phyloP scores from a whole-genome alignment of 2,797 vertebrate genomes.

The Eospalax fontanierii region DNA sequence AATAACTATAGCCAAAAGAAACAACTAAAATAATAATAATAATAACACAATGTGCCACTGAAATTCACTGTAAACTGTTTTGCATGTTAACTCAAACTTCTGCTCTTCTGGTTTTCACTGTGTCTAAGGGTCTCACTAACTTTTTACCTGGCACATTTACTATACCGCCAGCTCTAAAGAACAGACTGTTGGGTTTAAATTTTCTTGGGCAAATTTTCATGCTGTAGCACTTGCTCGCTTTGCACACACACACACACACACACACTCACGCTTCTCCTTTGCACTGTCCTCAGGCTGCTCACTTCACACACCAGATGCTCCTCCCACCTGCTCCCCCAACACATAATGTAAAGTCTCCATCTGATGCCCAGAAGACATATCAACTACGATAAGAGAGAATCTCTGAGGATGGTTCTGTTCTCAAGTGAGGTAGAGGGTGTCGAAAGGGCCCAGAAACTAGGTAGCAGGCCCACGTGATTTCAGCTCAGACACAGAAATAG shows the following conservation, averaged over 20 bases:
- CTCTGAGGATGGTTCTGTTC: slow-evolving; percentile 64
- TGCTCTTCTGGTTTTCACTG: slow-evolving; percentile 79
- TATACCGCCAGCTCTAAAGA: slow-evolving; percentile 81
- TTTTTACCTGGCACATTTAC: slow-evolving; percentile 85
- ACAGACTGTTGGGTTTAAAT: slow-evolving; percentile 87
- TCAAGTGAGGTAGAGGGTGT: slow-evolving; percentile 14
- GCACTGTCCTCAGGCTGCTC: slow-evolving; percentile 89
- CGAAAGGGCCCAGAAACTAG: slow-evolving; percentile 47
- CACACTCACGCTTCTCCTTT: slow-evolving; percentile 57
- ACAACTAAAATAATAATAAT: slow-evolving; percentile 63
- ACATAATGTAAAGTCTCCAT: slow-evolving; percentile 61
- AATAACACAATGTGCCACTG: slow-evolving; percentile 54
- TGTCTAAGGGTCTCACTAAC: slow-evolving; percentile 82
- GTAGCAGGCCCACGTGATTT: slow-evolving; percentile 27
- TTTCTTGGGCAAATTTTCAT: slow-evolving; percentile 87
- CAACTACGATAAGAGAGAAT: slow-evolving; percentile 27
- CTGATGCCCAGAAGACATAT: slow-evolving; percentile 75
- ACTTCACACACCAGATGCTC: slow-evolving; percentile 91
- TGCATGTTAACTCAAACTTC: slow-evolving; percentile 79
- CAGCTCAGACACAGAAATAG: slow-evolving; percentile 59
- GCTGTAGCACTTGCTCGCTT: slow-evolving; percentile 78
- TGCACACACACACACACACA: not conserved
- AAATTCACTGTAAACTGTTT: slow-evolving; percentile 82
- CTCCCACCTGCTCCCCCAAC: slow-evolving; percentile 87
- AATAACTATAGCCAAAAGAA: slow-evolving; percentile 79